These are phyloP conservation scores for Standfussiana lucernea DNA, from an alignment of 2,888 invertebrate genomes.

Conservation along the genomic window DNA sequence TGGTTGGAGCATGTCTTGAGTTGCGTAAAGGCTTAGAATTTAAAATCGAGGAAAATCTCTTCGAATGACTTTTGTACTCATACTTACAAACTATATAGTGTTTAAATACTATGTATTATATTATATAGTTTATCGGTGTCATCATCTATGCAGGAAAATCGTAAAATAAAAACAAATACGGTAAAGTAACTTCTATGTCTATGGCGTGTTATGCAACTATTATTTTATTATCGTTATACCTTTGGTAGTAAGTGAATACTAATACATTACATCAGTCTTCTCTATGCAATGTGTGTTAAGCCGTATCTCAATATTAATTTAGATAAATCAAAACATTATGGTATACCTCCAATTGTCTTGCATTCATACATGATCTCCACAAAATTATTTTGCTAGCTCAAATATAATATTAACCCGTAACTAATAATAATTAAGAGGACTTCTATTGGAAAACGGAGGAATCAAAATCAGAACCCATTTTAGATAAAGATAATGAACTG, in stretches of 20 bases:
- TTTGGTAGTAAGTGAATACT: not conserved
- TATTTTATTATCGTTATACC: not conserved
- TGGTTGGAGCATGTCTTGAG: not conserved
- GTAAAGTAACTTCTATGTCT: not conserved
- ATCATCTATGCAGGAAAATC: not conserved
- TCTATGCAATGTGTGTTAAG: not conserved
- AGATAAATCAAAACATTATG: too few relatives aligned
- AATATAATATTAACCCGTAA: too few relatives aligned
- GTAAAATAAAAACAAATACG: not conserved
- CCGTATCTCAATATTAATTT: too few relatives aligned
- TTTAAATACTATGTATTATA: not conserved
- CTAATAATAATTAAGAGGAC: too few relatives aligned
- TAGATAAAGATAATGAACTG: too few relatives aligned
- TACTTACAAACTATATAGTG: not conserved
- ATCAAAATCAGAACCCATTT: too few relatives aligned
- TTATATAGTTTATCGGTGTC: not conserved
- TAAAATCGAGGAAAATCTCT: conserved; percentile 8
- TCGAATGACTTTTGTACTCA: not conserved
- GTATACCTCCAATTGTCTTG: too few relatives aligned
- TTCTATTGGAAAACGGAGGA: too few relatives aligned
- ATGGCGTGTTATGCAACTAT: not conserved
- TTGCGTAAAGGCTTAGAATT: conserved; percentile 7
- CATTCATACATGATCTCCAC: too few relatives aligned
- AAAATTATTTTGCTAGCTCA: too few relatives aligned
- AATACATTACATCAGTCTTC: not conserved